Evolutionary conservation across 2,113 vertebrate species (phyloP).

Genomic region (Tychaedon coryphoeus): DNA sequence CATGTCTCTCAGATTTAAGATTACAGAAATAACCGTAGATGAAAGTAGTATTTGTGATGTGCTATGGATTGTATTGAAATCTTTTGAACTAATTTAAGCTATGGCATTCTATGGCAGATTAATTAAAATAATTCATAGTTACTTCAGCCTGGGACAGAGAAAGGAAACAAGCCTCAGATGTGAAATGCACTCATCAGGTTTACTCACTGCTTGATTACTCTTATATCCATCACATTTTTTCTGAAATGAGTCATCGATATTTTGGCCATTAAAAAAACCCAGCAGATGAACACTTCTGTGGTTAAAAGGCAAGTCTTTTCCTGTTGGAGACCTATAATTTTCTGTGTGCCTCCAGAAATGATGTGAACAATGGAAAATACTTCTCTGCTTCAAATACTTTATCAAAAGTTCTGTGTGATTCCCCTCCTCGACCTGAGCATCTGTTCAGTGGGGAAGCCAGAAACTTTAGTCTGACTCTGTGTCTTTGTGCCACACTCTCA

Average conservation of each 20-base stretch:
- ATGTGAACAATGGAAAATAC: neutral
- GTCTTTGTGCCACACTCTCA: neutral
- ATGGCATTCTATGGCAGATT: constrained; percentile 68
- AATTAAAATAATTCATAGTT: constrained; percentile 74
- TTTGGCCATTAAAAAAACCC: neutral
- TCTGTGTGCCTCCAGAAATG: neutral
- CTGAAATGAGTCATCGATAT: constrained; percentile 11
- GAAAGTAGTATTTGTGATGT: constrained; percentile 58
- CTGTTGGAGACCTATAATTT: neutral
- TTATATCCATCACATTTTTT: neutral
- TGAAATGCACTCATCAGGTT: constrained; percentile 39
- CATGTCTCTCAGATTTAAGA: constrained; percentile 59
- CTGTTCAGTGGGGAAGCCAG: neutral
- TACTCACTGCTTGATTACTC: constrained; percentile 35
- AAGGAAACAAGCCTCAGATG: constrained; percentile 14
- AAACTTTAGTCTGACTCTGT: neutral
- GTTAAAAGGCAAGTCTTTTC: neutral
- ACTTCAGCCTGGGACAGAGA: constrained; percentile 23
- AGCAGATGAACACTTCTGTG: neutral
- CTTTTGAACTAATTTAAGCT: constrained; percentile 69
- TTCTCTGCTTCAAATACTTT: neutral
- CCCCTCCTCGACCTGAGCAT: neutral
- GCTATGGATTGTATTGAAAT: constrained; percentile 60
- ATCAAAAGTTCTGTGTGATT: neutral
- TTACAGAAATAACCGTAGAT: constrained; percentile 29